A percentile compares a stretch with the other conserved stretches of the same genome.
Evolutionary conservation across 2,113 vertebrate species (phyloP).

Genomic region (Pitta sordida): DNA sequence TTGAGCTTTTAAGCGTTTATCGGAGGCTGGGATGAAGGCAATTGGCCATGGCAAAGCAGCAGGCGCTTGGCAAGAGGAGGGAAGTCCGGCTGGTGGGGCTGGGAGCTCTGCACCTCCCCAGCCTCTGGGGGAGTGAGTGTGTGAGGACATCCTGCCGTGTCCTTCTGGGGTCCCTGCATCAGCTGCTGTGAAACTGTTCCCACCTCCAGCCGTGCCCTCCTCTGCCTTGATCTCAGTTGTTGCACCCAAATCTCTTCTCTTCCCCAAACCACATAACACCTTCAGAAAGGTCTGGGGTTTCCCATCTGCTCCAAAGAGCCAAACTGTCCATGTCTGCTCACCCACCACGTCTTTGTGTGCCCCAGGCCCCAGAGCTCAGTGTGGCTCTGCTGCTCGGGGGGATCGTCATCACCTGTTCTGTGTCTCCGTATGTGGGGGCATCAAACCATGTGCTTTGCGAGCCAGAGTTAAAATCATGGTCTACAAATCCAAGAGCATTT

Average conservation of each 20-base stretch:
- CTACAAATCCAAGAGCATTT: background rate
- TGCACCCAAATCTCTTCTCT: background rate
- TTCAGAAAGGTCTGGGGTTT: background rate
- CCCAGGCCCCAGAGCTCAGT: rapidly evolving
- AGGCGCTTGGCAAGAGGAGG: constrained; percentile 34
- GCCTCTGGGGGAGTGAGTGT: background rate
- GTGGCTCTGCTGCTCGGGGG: rapidly evolving
- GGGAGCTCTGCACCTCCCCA: background rate
- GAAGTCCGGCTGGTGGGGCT: background rate
- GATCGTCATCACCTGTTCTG: background rate
- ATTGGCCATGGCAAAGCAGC: constrained; percentile 62
- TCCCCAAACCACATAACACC: background rate
- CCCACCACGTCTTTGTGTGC: rapidly evolving
- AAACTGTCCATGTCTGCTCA: background rate
- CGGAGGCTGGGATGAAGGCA: constrained; percentile 38
- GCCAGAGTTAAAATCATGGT: background rate
- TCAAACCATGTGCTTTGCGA: background rate
- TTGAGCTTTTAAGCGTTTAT: constrained; percentile 79
- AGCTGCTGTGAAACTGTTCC: background rate
- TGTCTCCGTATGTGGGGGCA: background rate
- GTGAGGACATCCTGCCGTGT: background rate
- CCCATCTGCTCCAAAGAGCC: background rate
- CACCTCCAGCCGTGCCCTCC: background rate
- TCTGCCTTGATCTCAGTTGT: background rate
- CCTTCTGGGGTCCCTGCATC: background rate